A percentile compares a stretch with the other conserved stretches of the same genome.
phyloP scores from a whole-genome alignment of 2,797 vertebrate genomes.

The Rhabdophis nuchalis region DNA sequence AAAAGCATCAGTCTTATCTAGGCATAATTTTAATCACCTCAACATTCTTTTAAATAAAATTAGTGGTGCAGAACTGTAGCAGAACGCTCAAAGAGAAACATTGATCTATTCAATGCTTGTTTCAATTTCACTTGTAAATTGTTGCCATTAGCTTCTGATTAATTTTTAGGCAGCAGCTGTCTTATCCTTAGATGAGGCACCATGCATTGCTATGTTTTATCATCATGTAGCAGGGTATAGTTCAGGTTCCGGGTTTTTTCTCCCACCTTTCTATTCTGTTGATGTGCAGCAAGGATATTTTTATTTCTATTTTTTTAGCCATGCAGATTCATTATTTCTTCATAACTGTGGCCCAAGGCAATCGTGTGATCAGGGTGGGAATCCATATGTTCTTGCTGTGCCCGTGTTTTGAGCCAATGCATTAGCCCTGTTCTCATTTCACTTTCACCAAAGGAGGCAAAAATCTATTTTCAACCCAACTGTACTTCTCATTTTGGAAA shows the following conservation, averaged over 20 bases:
- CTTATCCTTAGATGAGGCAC: neutral
- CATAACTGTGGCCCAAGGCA: neutral
- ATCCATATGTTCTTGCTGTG: neutral
- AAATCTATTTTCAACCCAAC: neutral
- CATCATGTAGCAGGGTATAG: neutral
- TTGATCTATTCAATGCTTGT: neutral
- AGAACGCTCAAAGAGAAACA: neutral
- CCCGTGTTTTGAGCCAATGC: neutral
- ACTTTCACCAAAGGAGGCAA: neutral
- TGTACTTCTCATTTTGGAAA: neutral
- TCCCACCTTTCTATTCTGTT: no score
- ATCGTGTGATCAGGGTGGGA: neutral
- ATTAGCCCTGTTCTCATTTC: neutral
- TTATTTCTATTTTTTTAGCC: neutral
- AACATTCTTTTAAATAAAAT: neutral
- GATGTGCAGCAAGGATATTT: neutral
- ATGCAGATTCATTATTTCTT: neutral
- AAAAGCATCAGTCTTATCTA: slow-evolving; percentile 8
- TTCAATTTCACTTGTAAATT: neutral
- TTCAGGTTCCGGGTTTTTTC: neutral
- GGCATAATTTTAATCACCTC: neutral
- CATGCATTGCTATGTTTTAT: neutral
- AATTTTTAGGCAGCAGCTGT: neutral
- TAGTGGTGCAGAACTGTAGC: neutral
- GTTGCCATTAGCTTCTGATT: neutral